A percentile compares a stretch with the other conserved stretches of the same genome.
Evolutionary conservation across 2,888 invertebrate species (phyloP).

Genomic region (Megaustenia siamemsis): DNA sequence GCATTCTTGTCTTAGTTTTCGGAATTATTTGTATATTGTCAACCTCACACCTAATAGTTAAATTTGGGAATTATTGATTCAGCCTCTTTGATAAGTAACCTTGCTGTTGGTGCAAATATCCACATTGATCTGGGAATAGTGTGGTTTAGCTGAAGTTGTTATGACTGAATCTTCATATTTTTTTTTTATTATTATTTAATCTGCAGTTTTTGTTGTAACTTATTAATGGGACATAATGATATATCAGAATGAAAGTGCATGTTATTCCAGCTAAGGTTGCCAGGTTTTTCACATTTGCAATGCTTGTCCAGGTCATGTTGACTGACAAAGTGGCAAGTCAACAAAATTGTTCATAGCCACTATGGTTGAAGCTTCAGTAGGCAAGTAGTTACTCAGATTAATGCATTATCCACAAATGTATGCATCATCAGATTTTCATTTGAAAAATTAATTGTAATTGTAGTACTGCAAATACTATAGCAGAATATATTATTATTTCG

Average conservation of each 20-base stretch:
- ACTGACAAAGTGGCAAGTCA: background rate
- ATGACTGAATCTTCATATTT: background rate
- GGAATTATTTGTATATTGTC: background rate
- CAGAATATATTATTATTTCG: background rate
- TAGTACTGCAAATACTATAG: background rate
- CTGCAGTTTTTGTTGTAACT: background rate
- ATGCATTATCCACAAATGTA: too few species aligned
- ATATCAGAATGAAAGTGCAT: slow-evolving; percentile 28
- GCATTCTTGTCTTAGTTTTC: background rate
- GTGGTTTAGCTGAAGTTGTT: background rate
- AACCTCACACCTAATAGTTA: background rate
- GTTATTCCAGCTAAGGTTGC: slow-evolving; percentile 33
- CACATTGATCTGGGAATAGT: background rate
- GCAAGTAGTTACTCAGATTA: too few species aligned
- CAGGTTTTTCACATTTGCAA: background rate
- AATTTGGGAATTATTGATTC: background rate
- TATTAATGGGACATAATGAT: slow-evolving; percentile 22
- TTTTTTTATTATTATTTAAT: background rate
- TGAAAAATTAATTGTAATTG: background rate
- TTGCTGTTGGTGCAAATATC: background rate
- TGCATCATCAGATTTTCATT: too few species aligned
- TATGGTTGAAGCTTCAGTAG: too few species aligned
- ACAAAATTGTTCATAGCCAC: background rate
- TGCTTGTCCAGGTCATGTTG: background rate
- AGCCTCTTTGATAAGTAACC: background rate